phyloP scores from a whole-genome alignment of 1,140 invertebrate genomes.

The Caenorhabditis tropicalis region DNA sequence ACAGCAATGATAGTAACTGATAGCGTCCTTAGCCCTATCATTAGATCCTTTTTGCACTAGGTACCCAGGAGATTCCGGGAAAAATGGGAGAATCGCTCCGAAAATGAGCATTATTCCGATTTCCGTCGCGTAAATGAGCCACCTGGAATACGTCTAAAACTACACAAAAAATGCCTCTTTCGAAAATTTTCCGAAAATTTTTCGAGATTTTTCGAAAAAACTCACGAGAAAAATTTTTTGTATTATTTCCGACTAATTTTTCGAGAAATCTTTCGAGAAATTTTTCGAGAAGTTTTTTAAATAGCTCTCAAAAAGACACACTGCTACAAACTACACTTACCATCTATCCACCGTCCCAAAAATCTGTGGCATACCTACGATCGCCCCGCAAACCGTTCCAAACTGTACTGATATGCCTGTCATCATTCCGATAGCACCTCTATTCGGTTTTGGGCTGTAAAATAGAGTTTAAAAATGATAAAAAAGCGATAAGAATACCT shows the following conservation, averaged over 20 bases:
- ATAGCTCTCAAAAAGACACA: too few species aligned
- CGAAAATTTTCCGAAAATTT: background rate
- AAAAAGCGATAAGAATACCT: slow-evolving; percentile 57
- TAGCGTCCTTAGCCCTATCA: slow-evolving; percentile 52
- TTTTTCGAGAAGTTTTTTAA: background rate
- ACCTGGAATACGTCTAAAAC: background rate
- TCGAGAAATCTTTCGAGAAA: too few species aligned
- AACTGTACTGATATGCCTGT: slow-evolving; percentile 66
- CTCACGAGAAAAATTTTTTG: too few species aligned
- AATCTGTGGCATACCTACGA: slow-evolving; percentile 64
- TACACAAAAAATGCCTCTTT: too few species aligned
- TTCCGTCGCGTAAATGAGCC: slow-evolving; percentile 62
- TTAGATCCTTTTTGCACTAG: slow-evolving; percentile 56
- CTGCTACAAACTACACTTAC: slow-evolving; percentile 47
- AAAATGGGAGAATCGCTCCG: slow-evolving; percentile 50
- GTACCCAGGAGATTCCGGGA: slow-evolving; percentile 63
- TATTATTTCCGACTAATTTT: too few species aligned
- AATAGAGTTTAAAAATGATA: slow-evolving; percentile 29
- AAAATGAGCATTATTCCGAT: slow-evolving; percentile 58
- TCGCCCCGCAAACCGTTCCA: slow-evolving; percentile 64
- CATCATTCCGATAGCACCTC: slow-evolving; percentile 64
- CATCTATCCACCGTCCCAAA: slow-evolving; percentile 60
- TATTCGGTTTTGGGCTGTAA: slow-evolving; percentile 67
- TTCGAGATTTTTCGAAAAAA: too few species aligned
- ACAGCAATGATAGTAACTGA: slow-evolving; percentile 62